These are phyloP conservation scores for Tricholaema leucomelas DNA, from an alignment of 2,113 vertebrate species.

Conservation along the genomic window DNA sequence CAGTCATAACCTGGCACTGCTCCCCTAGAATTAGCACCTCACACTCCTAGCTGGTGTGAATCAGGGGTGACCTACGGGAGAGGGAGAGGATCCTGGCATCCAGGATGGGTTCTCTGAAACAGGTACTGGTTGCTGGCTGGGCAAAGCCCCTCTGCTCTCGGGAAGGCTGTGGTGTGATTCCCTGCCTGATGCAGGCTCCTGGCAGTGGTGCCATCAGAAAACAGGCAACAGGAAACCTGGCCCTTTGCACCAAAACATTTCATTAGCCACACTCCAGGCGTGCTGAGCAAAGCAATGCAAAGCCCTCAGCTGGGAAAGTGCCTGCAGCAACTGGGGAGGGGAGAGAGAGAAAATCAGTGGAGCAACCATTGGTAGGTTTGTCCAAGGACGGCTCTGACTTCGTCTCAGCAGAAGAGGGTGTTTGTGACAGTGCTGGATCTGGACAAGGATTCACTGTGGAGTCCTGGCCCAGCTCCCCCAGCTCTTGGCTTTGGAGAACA, in stretches of 20 bases:
- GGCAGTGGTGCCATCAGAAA: background rate
- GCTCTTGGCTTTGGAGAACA: background rate
- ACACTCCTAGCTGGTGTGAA: background rate
- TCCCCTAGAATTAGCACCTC: background rate
- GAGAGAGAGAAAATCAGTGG: background rate
- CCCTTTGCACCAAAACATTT: constrained; percentile 37
- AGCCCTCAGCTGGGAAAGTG: background rate
- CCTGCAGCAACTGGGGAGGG: background rate
- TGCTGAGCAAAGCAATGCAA: background rate
- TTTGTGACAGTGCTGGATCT: background rate
- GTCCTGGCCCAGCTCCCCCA: background rate
- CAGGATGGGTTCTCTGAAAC: background rate
- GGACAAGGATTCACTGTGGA: accelerated
- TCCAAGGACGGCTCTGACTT: background rate
- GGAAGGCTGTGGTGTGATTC: background rate
- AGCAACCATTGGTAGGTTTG: background rate
- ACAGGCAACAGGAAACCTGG: background rate
- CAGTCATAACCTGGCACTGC: accelerated
- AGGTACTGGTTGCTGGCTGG: background rate
- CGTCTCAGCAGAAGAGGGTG: background rate
- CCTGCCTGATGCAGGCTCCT: background rate
- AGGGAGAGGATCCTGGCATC: accelerated
- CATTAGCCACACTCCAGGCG: background rate
- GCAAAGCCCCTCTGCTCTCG: background rate
- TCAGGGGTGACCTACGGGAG: background rate